Base-by-base conservation (phyloP, 2,113 vertebrate species). In the Cairina moschata region DNA sequence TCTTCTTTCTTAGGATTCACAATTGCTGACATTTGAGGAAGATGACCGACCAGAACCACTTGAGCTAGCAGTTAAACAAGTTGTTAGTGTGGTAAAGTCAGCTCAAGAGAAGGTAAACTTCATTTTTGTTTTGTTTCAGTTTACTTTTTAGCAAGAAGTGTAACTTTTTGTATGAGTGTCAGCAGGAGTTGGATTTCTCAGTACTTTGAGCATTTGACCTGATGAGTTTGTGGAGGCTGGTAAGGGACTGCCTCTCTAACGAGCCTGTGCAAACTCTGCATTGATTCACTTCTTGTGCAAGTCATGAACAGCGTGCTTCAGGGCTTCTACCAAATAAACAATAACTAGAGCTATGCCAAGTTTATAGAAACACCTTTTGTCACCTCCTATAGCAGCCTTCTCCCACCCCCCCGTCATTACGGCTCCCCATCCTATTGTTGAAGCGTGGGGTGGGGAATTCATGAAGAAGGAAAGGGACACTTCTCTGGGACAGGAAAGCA, bases 91-190 rank as follows among this genome's bases (percentile, higher is more conserved):
- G 86, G 96, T 97, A 58, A 98, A 97, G 92, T 98, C 98, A 18
- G 96, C 97, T 14, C 95, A 95, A 66, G 98, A 98, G 82, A 99
- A 99, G 99, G 99, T 99, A 97, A 98, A 96, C n/a, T 44, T 89
- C 6, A 2, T 18, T 44, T 92, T 68, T 52, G 13, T 86, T 86
- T 34, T 38, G 21, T 83, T 82, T 38, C 52, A 3, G 46, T 46
- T 46, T 76, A 8, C 36, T 81, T 84, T 48, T 60, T 38, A 48
- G 21, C 56, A 56, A 83, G 46, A 87, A 62, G 28, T 25, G 9
- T 71, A 22, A 76, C 60, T 80, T 90, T 84, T 68, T 18, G 46
- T 60, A 34, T 17, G 59, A 78, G 25, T 2, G 1, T 56, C 48
- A 69, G 56, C 9, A 22, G 23, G 42, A 78, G 23, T 66, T 95